Evolutionary conservation across 1,140 invertebrate genomes (phyloP).

Genomic region (Bombus impatiens): DNA sequence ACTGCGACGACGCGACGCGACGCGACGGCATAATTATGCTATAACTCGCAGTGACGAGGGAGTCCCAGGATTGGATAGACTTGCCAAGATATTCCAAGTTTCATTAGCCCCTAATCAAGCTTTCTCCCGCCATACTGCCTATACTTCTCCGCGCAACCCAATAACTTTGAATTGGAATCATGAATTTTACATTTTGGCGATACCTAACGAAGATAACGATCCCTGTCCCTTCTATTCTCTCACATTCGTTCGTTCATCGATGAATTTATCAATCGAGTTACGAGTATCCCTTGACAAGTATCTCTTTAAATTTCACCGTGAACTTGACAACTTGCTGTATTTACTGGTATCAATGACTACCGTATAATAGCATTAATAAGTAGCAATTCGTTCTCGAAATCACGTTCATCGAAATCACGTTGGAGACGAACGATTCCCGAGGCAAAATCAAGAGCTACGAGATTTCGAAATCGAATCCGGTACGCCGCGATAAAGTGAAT

Average conservation of each 20-base stretch:
- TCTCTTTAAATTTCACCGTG: too few species aligned
- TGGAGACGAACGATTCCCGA: conserved; percentile 2
- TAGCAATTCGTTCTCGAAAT: not conserved
- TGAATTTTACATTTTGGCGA: conserved; percentile 44
- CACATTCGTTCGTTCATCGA: not conserved
- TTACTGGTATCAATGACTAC: too few species aligned
- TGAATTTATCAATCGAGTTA: not conserved
- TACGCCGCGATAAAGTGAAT: conserved; percentile 12
- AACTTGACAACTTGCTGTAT: too few species aligned
- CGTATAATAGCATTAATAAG: too few species aligned
- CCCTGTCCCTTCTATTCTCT: not conserved
- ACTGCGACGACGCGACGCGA: not conserved
- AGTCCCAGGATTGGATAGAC: conserved; percentile 57
- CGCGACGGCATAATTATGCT: conserved; percentile 71
- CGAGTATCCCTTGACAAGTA: rapidly evolving
- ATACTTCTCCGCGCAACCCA: not conserved
- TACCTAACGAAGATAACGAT: conserved; percentile 30
- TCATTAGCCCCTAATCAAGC: conserved; percentile 74
- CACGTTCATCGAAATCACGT: not conserved
- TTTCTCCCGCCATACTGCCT: conserved; percentile 27
- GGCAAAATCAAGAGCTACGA: conserved; percentile 18
- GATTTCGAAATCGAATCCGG: conserved; percentile 46
- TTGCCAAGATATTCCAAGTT: conserved; percentile 73
- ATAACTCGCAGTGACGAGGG: conserved; percentile 63
- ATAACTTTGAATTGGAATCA: not conserved